Evolutionary conservation across 53 echinoderm and acorn worm genomes (phyloP), one percentile per base, ranked within the genome.

Genomic region (Patiria pectinifera): DNA sequence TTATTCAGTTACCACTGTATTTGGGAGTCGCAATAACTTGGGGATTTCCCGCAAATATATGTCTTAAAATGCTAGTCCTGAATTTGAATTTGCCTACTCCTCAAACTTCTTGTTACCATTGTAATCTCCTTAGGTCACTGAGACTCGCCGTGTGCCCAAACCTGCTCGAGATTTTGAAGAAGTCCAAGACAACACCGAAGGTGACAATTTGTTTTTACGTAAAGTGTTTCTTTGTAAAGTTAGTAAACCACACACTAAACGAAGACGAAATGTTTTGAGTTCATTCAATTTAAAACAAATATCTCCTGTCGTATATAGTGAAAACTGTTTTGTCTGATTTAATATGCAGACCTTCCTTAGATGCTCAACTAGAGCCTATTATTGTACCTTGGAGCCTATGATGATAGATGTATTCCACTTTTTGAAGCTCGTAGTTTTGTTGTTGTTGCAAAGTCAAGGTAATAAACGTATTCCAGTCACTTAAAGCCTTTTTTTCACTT

Each of bases 81-180:
- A 53, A 53, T 53, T 0, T 5, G 53, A 1, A 53, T 10, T 21
- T 69, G 15, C 69, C 69, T 69, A 3, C 69, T 69, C 16, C 13
- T 15, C 69, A 15, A 69, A 13, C 21, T 14, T 69, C 16, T 7
- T 11, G 69, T 69, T 21, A 15, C 21, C 16, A 18, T 1, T 69
- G 21, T 69, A 15, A 69, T 4, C 21, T 69, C 69, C 21, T 18
- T 21, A 69, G 69, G 69, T 69, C 21, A 4, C 69, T 4, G 59
- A 83, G 71, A 26, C 26, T 69, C 71, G 85, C 24, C 85, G 85
- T 46, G n/a, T 48, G 45, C 85, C 85, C 25, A 85, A 71, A 21
- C 59, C 71, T 46, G 59, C 16, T 25, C 13, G 13, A 26, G 62
- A 85, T n/a, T n/a, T n/a, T 43, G 77, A 11, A 35, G 35, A 35